phyloP scores from a whole-genome alignment of 2,888 invertebrate genomes.

The Agriopis marginaria region DNA sequence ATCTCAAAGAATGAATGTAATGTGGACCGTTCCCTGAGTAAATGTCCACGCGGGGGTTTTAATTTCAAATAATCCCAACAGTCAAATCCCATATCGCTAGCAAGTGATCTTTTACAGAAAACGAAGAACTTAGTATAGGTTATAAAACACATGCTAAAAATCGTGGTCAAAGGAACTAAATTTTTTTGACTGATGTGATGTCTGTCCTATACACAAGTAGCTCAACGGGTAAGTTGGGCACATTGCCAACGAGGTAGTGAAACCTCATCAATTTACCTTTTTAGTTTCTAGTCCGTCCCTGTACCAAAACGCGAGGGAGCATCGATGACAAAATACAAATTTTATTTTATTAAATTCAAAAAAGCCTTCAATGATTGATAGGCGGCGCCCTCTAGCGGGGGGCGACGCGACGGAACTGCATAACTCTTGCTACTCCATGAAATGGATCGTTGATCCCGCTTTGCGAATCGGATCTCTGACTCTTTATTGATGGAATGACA shows the following conservation, averaged over 20 bases:
- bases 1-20: too few species aligned
- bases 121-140: too few species aligned
- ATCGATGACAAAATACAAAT: constrained; percentile 87
- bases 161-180: too few species aligned
- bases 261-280: not conserved
- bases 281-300: constrained; percentile 60
- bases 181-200: not conserved
- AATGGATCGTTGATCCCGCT: constrained; percentile 76
- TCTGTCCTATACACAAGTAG: not conserved
- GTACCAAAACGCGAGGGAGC: constrained; percentile 77
- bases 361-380: constrained; percentile 86
- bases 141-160: too few species aligned
- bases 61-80: too few species aligned
- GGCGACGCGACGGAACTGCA: constrained; percentile 63
- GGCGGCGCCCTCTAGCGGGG: constrained; percentile 73
- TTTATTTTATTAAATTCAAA: constrained; percentile 88
- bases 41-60: too few species aligned
- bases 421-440: constrained; percentile 82
- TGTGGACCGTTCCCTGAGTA: too few species aligned
- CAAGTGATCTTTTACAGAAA: too few species aligned
- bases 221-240: too few species aligned
- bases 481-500: constrained; percentile 32
- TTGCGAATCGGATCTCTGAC: constrained; percentile 31
- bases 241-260: too few species aligned
- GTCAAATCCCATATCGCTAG: too few species aligned